Base-by-base conservation (phyloP, 1,140 invertebrate genomes). In the Alviniconcha marisindica region DNA sequence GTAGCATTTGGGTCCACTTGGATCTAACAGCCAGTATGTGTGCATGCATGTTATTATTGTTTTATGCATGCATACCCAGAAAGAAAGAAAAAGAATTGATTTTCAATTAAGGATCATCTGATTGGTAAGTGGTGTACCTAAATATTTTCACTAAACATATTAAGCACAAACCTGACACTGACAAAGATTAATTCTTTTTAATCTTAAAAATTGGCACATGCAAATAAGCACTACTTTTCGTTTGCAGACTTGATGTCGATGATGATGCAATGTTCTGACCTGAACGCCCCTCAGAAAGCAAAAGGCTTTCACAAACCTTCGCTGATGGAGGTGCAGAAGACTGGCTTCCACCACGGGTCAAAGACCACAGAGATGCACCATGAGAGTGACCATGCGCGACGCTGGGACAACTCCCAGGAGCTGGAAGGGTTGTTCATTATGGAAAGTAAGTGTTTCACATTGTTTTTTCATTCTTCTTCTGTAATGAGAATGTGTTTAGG, bases 191-290 rank as follows among this genome's bases (percentile, higher is more conserved):
- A n/a, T n/a, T n/a, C n/a, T n/a, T n/a, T n/a, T 51, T 15, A 51
- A 51, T 51, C 48, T 51, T 21, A 24, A 60, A 48, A 60, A n/a
- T 18, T 60, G 18, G 7, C 1, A 60, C 56, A 60, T 60, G 15
- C 7, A 60, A 60, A 5, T 60, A 5, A 51, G 21, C 7, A 14
- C 63, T 66, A 33, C 33, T 66, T 33, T 66, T 33, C 63, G 5
- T 48, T 74, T 84, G 15, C 82, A 88, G 89, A 90, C 84, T 81
- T 91, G 40, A 87, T 86, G 86, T 82, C 88, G 3, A 91, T 91
- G 87, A 91, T 91, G 90, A 80, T 90, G 63, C 86, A 89, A 56
- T 91, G 88, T 76, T 91, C 90, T 21, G 90, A 91, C 74, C 84
- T 91, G 31, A 88, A 77, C 36, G 87, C 88, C 31, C 88, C 89